These are phyloP conservation scores for Tenodera sinensis DNA, from an alignment of 2,888 invertebrate species.

Conservation along the genomic window DNA sequence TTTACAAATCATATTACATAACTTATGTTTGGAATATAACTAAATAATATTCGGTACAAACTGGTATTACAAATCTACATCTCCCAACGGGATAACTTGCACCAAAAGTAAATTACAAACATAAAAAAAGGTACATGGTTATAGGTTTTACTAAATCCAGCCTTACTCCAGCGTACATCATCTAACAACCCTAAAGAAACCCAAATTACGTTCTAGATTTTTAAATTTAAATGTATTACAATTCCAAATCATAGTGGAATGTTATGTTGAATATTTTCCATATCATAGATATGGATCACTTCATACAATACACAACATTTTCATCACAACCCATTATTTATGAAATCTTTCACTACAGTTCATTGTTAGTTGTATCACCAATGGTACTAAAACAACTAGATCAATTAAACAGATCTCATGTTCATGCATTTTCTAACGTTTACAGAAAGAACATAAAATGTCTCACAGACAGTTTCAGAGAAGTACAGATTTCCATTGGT, in stretches of 20 bases:
- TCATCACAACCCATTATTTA: background rate
- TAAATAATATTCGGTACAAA: background rate
- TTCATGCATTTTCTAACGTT: background rate
- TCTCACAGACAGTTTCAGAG: background rate
- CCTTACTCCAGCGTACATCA: background rate
- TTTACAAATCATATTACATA: background rate
- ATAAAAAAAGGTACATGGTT: background rate
- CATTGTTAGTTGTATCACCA: background rate
- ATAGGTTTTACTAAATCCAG: background rate
- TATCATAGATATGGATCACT: background rate
- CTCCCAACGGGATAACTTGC: background rate
- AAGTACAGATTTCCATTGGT: background rate
- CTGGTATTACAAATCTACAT: background rate
- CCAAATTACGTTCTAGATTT: background rate
- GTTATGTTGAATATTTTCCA: background rate
- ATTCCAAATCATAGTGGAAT: background rate
- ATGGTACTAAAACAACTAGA: background rate
- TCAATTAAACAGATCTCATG: background rate
- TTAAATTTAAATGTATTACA: background rate
- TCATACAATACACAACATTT: background rate
- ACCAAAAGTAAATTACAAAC: background rate
- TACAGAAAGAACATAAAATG: background rate
- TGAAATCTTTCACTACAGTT: background rate
- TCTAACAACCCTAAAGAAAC: background rate
- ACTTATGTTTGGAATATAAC: background rate